phyloP scores from a whole-genome alignment of 53 echinoderm and acorn worm genomes.

The Stichopus horrens region DNA sequence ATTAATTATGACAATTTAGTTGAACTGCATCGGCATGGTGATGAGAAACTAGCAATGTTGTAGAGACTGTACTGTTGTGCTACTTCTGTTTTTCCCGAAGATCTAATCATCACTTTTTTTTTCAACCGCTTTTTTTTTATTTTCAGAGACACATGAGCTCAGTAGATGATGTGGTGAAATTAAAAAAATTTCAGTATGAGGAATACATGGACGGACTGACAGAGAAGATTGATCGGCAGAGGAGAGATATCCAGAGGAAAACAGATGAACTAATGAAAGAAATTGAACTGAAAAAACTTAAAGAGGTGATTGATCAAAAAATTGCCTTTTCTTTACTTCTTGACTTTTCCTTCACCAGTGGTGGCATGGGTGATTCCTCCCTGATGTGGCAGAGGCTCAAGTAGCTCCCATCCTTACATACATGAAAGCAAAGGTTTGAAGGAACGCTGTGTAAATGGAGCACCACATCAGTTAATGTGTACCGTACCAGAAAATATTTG shows the following conservation, averaged over 20 bases:
- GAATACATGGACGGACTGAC: slow-evolving; percentile 82
- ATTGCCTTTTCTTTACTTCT: background rate
- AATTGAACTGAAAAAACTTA: slow-evolving; percentile 59
- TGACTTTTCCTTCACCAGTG: no score
- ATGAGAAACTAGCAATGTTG: no score
- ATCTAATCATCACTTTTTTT: background rate
- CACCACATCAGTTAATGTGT: no score
- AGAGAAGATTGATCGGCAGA: slow-evolving; percentile 81
- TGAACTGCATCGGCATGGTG: background rate
- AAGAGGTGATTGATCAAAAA: background rate
- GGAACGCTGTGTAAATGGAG: no score
- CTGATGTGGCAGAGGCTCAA: no score
- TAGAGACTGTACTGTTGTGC: no score
- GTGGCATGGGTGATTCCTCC: no score
- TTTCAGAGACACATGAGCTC: slow-evolving; percentile 69
- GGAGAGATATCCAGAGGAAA: slow-evolving; percentile 67
- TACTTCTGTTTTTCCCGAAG: no score
- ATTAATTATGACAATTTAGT: background rate
- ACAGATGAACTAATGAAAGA: slow-evolving; percentile 67
- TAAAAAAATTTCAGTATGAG: slow-evolving; percentile 77
- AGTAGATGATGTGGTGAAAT: slow-evolving; percentile 72
- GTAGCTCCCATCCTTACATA: no score
- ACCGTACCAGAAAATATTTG: no score
- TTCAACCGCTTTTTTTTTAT: background rate
- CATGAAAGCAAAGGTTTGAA: no score